These are phyloP conservation scores for Corvus hawaiiensis DNA, from an alignment of 2,113 vertebrate species.

Conservation along the genomic window DNA sequence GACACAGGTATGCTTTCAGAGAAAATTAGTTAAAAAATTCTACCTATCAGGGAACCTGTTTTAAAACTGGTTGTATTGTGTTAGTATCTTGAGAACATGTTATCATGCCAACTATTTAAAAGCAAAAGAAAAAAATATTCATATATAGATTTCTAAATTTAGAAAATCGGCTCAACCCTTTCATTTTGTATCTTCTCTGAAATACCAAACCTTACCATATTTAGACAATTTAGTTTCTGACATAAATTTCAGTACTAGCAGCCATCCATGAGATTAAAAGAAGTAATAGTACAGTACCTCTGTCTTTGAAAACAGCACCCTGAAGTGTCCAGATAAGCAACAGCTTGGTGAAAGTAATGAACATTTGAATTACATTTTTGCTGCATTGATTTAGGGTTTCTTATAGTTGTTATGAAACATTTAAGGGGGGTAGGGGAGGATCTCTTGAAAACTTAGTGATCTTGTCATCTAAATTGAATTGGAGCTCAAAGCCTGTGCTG, in stretches of 20 bases:
- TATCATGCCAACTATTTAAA: not conserved
- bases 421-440: fast-evolving
- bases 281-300: not conserved
- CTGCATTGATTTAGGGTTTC: not conserved
- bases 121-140: not conserved
- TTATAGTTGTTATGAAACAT: not conserved
- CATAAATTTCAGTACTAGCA: not conserved
- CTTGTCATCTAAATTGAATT: not conserved
- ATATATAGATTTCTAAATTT: not conserved
- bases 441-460: not conserved
- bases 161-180: not conserved
- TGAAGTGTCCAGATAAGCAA: not conserved
- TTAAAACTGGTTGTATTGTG: not conserved
- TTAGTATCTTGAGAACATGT: not conserved
- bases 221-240: not conserved
- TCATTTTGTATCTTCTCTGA: not conserved
- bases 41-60: not conserved
- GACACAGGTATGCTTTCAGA: not conserved
- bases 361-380: not conserved
- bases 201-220: not conserved
- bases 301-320: not conserved
- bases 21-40: not conserved
- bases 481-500: not conserved
- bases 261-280: not conserved
- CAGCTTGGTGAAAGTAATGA: not conserved